These are phyloP conservation scores for Laticauda colubrina DNA, from an alignment of 2,113 vertebrate genomes.

Conservation along the genomic window DNA sequence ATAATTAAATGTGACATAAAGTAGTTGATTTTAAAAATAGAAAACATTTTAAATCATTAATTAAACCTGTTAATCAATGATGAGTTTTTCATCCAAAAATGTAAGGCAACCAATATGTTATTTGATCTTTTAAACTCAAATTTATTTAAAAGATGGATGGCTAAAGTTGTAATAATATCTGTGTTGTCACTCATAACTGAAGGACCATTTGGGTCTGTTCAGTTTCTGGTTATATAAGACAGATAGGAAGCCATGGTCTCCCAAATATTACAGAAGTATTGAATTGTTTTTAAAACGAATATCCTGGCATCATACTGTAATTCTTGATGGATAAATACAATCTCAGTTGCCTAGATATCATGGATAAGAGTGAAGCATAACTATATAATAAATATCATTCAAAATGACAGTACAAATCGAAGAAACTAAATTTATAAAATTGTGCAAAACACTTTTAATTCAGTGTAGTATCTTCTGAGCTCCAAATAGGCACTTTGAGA, in stretches of 20 bases:
- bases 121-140: background rate
- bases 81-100: background rate
- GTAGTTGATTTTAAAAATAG: background rate
- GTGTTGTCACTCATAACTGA: background rate
- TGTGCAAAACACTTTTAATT: background rate
- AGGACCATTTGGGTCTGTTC: background rate
- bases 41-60: background rate
- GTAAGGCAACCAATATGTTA: background rate
- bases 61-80: background rate
- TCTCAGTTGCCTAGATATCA: background rate
- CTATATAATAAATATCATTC: background rate
- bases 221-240: background rate
- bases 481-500: background rate
- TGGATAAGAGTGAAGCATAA: background rate
- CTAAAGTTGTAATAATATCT: background rate
- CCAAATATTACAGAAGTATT: background rate
- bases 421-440: background rate
- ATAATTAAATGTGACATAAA: background rate
- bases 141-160: background rate
- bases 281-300: background rate
- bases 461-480: background rate
- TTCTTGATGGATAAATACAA: background rate
- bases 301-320: background rate
- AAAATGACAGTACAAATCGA: background rate
- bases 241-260: background rate